phyloP scores from a whole-genome alignment of 2,113 vertebrate species.

The Formicarius rufipectus region DNA sequence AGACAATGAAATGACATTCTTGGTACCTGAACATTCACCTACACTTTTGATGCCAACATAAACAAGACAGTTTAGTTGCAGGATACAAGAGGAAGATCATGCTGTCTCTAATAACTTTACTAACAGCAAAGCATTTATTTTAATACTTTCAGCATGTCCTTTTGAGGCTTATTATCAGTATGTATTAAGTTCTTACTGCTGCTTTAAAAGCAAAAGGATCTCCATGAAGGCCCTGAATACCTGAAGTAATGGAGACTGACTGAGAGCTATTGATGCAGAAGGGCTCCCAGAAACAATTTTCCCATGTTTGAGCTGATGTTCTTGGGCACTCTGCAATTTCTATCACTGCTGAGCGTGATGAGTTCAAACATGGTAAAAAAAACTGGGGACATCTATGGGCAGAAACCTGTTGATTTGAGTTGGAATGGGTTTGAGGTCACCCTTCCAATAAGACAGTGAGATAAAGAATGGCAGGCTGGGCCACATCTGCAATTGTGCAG shows the following conservation, averaged over 20 bases:
- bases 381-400: not conserved
- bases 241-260: not conserved
- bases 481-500: not conserved
- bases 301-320: not conserved
- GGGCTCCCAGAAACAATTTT: not conserved
- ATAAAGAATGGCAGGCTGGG: not conserved
- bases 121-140: not conserved
- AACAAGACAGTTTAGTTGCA: not conserved
- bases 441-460: not conserved
- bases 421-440: not conserved
- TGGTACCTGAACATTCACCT: not conserved
- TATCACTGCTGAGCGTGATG: not conserved
- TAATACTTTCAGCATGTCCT: not conserved
- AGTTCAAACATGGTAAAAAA: not conserved
- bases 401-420: not conserved
- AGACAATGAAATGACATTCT: not conserved
- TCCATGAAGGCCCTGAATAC: not conserved
- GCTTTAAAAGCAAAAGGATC: not conserved
- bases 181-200: not conserved
- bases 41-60: not conserved
- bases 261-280: not conserved
- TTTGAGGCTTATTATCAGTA: not conserved
- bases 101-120: not conserved
- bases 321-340: not conserved
- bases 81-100: not conserved